Evolutionary conservation across 2,888 invertebrate species (phyloP).

Genomic region (Andrena hattorfiana): DNA sequence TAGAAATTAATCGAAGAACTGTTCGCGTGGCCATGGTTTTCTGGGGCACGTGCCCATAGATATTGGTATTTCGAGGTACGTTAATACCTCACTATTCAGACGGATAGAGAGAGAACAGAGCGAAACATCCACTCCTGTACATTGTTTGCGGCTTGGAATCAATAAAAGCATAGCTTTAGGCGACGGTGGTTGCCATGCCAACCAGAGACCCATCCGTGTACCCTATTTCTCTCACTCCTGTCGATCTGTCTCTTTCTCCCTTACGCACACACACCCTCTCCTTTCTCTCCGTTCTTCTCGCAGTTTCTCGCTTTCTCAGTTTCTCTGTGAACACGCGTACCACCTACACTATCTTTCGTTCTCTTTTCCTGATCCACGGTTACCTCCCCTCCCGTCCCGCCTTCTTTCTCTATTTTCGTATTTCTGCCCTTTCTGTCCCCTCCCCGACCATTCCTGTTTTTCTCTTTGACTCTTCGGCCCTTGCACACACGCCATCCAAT

Average conservation of each 20-base stretch:
- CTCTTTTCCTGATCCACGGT: slow-evolving; percentile 36
- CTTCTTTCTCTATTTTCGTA: slow-evolving; percentile 37
- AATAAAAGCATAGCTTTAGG: slow-evolving; percentile 85
- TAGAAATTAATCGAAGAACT: slow-evolving; percentile 63
- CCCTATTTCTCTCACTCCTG: slow-evolving; percentile 36
- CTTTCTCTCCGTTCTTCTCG: slow-evolving; percentile 26
- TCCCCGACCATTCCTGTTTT: slow-evolving; percentile 22
- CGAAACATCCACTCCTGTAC: slow-evolving; percentile 85
- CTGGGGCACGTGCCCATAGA: slow-evolving; percentile 74
- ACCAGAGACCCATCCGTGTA: slow-evolving; percentile 81
- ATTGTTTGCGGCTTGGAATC: slow-evolving; percentile 85
- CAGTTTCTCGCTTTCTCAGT: slow-evolving; percentile 37
- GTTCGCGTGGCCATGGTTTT: slow-evolving; percentile 65
- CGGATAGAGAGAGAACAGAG: slow-evolving; percentile 82
- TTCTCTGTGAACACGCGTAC: slow-evolving; percentile 55
- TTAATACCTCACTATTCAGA: slow-evolving; percentile 78
- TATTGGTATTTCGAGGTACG: slow-evolving; percentile 75
- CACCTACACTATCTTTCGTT: slow-evolving; percentile 44
- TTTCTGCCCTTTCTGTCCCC: slow-evolving; percentile 33
- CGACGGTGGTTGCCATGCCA: slow-evolving; percentile 83
- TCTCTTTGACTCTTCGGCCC: slow-evolving; percentile 28
- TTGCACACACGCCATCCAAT: slow-evolving; percentile 36
- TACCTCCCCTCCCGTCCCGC: background rate
- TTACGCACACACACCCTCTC: slow-evolving; percentile 9
- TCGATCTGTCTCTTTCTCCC: slow-evolving; percentile 13